Evolutionary conservation across 2,113 vertebrate species (phyloP).

Genomic region (Equus przewalskii): DNA sequence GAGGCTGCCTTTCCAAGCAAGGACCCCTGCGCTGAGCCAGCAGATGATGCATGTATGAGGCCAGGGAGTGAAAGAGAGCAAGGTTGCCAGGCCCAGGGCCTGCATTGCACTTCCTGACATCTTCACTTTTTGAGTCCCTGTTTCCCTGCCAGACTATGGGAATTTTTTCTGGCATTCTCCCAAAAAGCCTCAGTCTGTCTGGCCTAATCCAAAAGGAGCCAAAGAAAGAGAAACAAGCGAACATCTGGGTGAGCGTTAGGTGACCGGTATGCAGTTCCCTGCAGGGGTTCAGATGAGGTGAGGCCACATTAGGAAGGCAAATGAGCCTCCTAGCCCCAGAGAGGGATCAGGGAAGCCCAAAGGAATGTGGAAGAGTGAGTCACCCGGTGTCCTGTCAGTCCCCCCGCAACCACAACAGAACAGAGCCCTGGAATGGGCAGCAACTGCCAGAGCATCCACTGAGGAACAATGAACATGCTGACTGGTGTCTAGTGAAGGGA

Average conservation of each 20-base stretch:
- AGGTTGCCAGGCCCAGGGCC: not conserved
- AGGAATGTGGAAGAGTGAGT: not conserved
- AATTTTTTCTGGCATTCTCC: not conserved
- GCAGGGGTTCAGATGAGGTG: not conserved
- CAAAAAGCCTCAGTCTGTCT: slow-evolving; percentile 22
- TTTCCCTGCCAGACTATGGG: slow-evolving; percentile 26
- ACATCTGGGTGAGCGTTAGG: not conserved
- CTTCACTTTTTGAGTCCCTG: not conserved
- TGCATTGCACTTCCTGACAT: not conserved
- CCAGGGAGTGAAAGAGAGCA: not conserved
- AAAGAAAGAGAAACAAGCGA: not conserved
- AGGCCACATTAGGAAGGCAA: not conserved
- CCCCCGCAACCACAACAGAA: not conserved
- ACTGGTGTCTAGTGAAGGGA: not conserved
- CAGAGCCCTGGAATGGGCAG: not conserved
- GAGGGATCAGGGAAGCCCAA: not conserved
- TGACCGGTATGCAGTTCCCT: not conserved
- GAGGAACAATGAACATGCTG: not conserved
- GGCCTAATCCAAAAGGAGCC: not conserved
- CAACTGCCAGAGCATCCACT: not conserved
- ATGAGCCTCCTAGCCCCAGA: not conserved
- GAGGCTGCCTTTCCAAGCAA: slow-evolving; percentile 40
- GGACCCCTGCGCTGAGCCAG: not conserved
- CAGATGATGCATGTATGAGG: not conserved
- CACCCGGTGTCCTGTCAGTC: no score